Conservation (phyloP, 1,140 invertebrate species). For the Platyura marginata region DNA sequence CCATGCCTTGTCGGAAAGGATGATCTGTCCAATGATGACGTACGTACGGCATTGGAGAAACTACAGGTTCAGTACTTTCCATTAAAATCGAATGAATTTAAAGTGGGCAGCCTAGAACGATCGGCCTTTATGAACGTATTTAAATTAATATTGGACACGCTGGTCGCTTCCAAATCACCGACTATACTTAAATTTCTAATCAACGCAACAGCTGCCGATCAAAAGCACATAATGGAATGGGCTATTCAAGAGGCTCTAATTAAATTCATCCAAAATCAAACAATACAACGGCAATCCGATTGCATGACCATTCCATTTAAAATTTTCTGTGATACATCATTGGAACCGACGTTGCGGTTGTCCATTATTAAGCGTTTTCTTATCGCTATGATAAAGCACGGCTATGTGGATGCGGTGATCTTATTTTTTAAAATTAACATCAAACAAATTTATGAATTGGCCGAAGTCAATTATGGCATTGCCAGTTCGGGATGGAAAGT, state of each 20-base stretch:
- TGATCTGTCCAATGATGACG: not conserved
- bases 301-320: not conserved
- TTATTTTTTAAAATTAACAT: not conserved
- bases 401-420: not conserved
- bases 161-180: slow-evolving; percentile 1
- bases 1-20: slow-evolving; percentile 1
- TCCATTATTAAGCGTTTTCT: slow-evolving; percentile 2
- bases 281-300: not conserved
- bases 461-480: not conserved
- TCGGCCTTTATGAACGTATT: not conserved
- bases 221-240: slow-evolving; percentile 3
- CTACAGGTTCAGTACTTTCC: slow-evolving; percentile 3
- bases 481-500: not conserved
- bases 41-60: slow-evolving; percentile 1
- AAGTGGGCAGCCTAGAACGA: slow-evolving; percentile 1
- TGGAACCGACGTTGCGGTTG: not conserved
- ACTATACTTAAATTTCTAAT: slow-evolving; percentile 4
- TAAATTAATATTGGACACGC: not conserved
- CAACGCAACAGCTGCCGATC: not conserved
- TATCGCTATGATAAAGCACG: not conserved
- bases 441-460: not conserved
- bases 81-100: slow-evolving; percentile 3
- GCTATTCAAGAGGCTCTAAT: not conserved
- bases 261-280: not conserved
- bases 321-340: not conserved